A percentile compares a stretch with the other conserved stretches of the same genome.
Conservation (phyloP, 2,113 vertebrate genomes). For the Andinoacara biseriatus region DNA sequence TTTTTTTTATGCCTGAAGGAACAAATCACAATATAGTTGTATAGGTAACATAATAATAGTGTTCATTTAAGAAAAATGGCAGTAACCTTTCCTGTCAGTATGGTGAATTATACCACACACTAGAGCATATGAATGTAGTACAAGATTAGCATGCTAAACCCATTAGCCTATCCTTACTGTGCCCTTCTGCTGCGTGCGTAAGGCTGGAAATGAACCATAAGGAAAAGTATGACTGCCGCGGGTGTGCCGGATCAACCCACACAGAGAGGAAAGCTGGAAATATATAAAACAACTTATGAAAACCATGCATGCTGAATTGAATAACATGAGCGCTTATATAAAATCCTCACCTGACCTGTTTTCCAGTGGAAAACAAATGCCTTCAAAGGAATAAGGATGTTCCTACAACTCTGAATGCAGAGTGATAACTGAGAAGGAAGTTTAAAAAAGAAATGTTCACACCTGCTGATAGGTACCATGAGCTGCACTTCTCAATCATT, state of each 20-base stretch:
- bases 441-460: not conserved
- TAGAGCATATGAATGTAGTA: slow-evolving; percentile 27
- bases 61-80: slow-evolving; percentile 53
- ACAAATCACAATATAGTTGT: slow-evolving; percentile 4
- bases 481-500: not conserved
- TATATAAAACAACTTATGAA: slow-evolving; percentile 12
- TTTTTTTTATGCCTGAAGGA: slow-evolving; percentile 6
- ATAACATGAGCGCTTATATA: slow-evolving; percentile 20
- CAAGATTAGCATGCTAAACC: slow-evolving; percentile 64
- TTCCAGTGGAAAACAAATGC: not conserved
- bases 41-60: slow-evolving; percentile 38
- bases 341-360: slow-evolving; percentile 13
- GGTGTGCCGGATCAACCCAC: slow-evolving; percentile 21
- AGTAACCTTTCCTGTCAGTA: slow-evolving; percentile 51
- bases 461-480: not conserved
- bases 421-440: not conserved
- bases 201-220: slow-evolving; percentile 44
- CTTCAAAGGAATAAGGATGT: slow-evolving; percentile 2
- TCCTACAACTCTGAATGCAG: not conserved
- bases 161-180: slow-evolving; percentile 51
- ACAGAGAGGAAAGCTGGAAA: slow-evolving; percentile 14
- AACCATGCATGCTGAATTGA: not conserved
- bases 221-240: slow-evolving; percentile 11
- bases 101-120: slow-evolving; percentile 43
- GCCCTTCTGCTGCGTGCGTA: slow-evolving; percentile 9